phyloP scores from a whole-genome alignment of 2,888 invertebrate species.

The Notodonta ziczac region DNA sequence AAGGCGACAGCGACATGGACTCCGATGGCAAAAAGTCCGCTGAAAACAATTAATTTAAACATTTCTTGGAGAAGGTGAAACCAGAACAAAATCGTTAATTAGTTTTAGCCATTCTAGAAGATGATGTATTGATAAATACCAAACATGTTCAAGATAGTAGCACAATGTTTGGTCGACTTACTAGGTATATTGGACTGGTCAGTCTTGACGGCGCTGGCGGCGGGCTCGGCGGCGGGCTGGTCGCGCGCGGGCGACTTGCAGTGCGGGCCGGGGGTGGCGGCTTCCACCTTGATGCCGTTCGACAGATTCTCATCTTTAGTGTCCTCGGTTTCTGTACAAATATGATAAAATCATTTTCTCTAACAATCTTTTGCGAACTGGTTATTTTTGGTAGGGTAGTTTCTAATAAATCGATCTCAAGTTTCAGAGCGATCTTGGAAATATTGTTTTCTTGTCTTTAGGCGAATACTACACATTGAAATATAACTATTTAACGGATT shows the following conservation, averaged over 20 bases:
- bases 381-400: too few relatives aligned
- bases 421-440: too few relatives aligned
- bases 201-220: conserved; percentile 11
- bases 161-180: background rate
- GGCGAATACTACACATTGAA: too few relatives aligned
- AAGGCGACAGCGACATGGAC: conserved; percentile 85
- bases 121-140: too few relatives aligned
- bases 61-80: too few relatives aligned
- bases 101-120: too few relatives aligned
- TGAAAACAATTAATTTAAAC: background rate
- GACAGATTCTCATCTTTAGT: conserved; percentile 3
- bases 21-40: conserved; percentile 66
- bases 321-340: conserved; percentile 12
- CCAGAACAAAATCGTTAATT: too few relatives aligned
- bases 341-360: background rate
- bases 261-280: conserved; percentile 12
- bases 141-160: too few relatives aligned
- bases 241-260: conserved; percentile 8
- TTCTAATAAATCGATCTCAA: too few relatives aligned
- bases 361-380: too few relatives aligned
- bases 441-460: too few relatives aligned
- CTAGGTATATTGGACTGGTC: conserved; percentile 15
- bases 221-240: conserved; percentile 14
- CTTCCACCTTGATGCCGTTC: conserved; percentile 1
- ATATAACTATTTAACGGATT: too few relatives aligned